A percentile compares a stretch with the other conserved stretches of the same genome.
phyloP scores from a whole-genome alignment of 2,113 vertebrate genomes.

The Condylura cristata region DNA sequence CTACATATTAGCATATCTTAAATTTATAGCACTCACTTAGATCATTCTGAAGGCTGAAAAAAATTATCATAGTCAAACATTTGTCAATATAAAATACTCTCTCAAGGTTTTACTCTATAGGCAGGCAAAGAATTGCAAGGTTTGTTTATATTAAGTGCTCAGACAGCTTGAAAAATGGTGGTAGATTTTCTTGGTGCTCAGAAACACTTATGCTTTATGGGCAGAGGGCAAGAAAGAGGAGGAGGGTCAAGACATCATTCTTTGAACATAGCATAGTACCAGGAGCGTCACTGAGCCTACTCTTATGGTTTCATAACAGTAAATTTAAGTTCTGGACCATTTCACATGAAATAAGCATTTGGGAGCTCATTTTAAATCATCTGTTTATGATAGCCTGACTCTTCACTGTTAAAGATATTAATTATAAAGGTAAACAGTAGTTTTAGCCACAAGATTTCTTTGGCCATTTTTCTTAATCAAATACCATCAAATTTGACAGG shows the following conservation, averaged over 20 bases:
- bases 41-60: conserved; percentile 58
- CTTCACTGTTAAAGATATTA: conserved; percentile 16
- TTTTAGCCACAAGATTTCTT: conserved; percentile 29
- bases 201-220: conserved; percentile 72
- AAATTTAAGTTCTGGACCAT: conserved; percentile 59
- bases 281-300: conserved; percentile 62
- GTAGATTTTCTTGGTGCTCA: neutral
- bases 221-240: conserved; percentile 69
- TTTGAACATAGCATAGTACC: conserved; percentile 65
- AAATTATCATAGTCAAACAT: conserved; percentile 21
- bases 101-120: conserved; percentile 8
- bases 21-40: conserved; percentile 48
- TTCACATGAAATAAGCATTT: conserved; percentile 36
- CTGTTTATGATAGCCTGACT: conserved; percentile 43
- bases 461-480: conserved; percentile 55
- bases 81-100: conserved; percentile 2
- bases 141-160: conserved; percentile 69
- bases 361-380: conserved; percentile 59
- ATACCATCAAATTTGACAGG: conserved; percentile 61
- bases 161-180: conserved; percentile 60
- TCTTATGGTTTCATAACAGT: conserved; percentile 61
- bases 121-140: conserved; percentile 15
- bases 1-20: conserved; percentile 39
- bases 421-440: conserved; percentile 56
- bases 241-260: conserved; percentile 71